Conservation (phyloP, 2,888 invertebrate species). For the Meteorus cinctellus region DNA sequence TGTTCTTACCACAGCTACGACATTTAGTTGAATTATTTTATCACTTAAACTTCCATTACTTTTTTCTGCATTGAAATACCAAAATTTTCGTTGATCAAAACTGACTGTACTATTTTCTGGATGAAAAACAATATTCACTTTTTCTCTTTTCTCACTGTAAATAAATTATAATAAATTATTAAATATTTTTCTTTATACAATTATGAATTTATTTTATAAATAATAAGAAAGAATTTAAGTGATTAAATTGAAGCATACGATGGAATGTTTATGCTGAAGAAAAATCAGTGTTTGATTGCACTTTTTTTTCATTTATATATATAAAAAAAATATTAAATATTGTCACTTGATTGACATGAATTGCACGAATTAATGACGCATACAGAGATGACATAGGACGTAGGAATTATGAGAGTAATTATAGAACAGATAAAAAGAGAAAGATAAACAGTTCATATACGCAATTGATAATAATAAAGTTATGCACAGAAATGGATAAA, state of each 20-base stretch:
- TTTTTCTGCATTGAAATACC: constrained; percentile 80
- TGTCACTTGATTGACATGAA: constrained; percentile 17
- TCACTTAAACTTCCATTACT: constrained; percentile 83
- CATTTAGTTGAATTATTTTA: constrained; percentile 83
- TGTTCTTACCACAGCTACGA: constrained; percentile 83
- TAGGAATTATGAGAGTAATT: not conserved
- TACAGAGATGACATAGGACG: constrained; percentile 14
- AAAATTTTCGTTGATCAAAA: constrained; percentile 80
- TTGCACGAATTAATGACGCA: constrained; percentile 35
- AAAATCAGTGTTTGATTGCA: not conserved
- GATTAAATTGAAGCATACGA: too few relatives aligned
- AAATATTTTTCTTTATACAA: not conserved
- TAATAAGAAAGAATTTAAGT: too few relatives aligned
- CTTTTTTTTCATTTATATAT: not conserved
- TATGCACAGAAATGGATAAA: constrained; percentile 22
- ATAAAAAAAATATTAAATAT: constrained; percentile 25
- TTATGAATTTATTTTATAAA: not conserved
- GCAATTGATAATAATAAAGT: not conserved
- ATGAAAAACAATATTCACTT: constrained; percentile 84
- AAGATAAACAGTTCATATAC: not conserved
- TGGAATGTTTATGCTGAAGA: too few relatives aligned
- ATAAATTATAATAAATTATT: not conserved
- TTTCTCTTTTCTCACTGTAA: constrained; percentile 81
- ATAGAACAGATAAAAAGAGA: constrained; percentile 16
- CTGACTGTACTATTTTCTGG: constrained; percentile 82